Percentiles rank a stretch among this genome's conserved stretches.
Evolutionary conservation across 2,888 invertebrate genomes (phyloP).

Genomic region (Drosophila emarginata): DNA sequence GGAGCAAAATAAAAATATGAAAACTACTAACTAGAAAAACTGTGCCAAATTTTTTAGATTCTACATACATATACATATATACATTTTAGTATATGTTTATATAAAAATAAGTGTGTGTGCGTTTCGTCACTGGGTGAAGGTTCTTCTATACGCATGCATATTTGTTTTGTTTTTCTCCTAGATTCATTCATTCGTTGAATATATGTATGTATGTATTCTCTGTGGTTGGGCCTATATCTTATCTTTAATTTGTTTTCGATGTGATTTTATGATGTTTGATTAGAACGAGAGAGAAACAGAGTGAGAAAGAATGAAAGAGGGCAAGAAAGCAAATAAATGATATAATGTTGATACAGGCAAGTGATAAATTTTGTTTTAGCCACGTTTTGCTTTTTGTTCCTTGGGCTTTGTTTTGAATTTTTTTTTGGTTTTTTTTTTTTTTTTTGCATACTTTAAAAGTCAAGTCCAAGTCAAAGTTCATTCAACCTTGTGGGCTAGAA

Average conservation of each 20-base stretch:
- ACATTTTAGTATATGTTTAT: background rate
- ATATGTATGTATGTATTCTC: constrained; percentile 42
- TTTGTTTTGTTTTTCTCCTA: constrained; percentile 15
- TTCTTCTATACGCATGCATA: constrained; percentile 31
- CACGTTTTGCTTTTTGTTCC: background rate
- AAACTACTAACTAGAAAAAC: constrained; percentile 39
- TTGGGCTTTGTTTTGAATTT: background rate
- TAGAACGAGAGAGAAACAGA: constrained; percentile 6
- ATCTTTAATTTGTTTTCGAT: constrained; percentile 32
- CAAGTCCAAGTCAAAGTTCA: constrained; percentile 44
- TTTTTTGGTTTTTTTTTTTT: background rate
- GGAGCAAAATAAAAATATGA: constrained; percentile 2
- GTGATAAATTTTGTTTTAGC: background rate
- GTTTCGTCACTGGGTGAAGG: constrained; percentile 63
- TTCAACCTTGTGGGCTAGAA: constrained; percentile 49
- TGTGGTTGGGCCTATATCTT: constrained; percentile 45
- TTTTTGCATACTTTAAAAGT: constrained; percentile 14
- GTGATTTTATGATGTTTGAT: constrained; percentile 45
- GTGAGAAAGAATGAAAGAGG: background rate
- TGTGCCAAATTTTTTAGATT: constrained; percentile 60
- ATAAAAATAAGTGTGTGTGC: background rate
- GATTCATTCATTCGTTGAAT: background rate
- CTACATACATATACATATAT: background rate
- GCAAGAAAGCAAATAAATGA: background rate
- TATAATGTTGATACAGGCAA: background rate